Evolutionary conservation across 2,797 vertebrate species (phyloP).

Genomic region (Xyrichtys novacula): DNA sequence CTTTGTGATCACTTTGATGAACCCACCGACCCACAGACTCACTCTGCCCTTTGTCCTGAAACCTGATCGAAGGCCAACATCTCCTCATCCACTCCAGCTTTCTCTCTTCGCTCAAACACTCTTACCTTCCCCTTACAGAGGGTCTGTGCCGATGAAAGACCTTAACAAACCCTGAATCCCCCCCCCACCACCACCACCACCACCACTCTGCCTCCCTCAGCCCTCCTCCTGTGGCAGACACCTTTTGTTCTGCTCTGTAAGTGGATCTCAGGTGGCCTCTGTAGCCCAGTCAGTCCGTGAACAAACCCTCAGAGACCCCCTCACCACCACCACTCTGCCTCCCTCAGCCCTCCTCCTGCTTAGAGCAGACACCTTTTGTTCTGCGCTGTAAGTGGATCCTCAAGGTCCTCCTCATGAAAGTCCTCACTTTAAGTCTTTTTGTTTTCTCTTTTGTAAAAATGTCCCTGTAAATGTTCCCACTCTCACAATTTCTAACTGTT

Average conservation of each 20-base stretch:
- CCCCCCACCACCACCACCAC: conserved; percentile 2
- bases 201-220: conserved; percentile 3
- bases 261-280: conserved; percentile 81
- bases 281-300: conserved; percentile 38
- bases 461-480: too few relatives aligned
- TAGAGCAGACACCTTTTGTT: conserved; percentile 78
- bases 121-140: conserved; percentile 59
- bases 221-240: conserved; percentile 52
- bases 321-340: not conserved
- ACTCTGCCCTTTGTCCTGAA: conserved; percentile 60
- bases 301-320: not conserved
- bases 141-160: conserved; percentile 77
- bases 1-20: not conserved
- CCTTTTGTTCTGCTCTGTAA: conserved; percentile 87
- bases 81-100: conserved; percentile 59
- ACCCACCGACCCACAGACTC: conserved; percentile 25
- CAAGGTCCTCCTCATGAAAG: too few relatives aligned
- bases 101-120: conserved; percentile 48
- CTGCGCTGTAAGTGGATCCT: conserved; percentile 88
- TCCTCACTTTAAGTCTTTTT: too few relatives aligned
- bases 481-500: too few relatives aligned
- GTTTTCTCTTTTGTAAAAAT: too few relatives aligned
- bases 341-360: conserved; percentile 36
- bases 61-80: conserved; percentile 68
- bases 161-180: not conserved